Evolutionary conservation across 2,113 vertebrate species (phyloP).

Genomic region (Arothron firmamentum): DNA sequence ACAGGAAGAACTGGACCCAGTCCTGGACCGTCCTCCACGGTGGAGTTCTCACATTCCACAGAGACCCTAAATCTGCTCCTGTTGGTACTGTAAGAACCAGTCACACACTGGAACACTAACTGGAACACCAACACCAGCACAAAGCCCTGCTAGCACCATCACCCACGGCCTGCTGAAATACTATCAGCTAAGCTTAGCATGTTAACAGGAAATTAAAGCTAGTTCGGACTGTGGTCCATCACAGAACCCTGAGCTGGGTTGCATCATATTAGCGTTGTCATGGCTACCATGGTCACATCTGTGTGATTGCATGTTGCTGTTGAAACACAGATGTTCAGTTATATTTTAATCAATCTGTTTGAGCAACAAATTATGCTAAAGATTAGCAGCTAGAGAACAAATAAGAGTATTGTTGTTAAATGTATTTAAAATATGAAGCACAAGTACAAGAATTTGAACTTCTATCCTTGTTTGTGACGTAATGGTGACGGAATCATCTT

Average conservation of each 20-base stretch:
- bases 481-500: not conserved
- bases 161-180: not conserved
- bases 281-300: no score
- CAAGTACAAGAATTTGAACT: no score
- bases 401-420: no score
- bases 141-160: not conserved
- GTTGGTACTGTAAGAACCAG: constrained; percentile 37
- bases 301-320: no score
- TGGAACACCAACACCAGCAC: not conserved
- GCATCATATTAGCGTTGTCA: no score
- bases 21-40: constrained; percentile 67
- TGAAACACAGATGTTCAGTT: no score
- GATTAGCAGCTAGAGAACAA: no score
- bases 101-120: not conserved
- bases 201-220: not conserved
- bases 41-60: constrained; percentile 66
- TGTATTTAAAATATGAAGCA: no score
- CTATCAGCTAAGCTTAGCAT: not conserved
- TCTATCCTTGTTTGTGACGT: not conserved
- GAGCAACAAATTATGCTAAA: no score
- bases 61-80: constrained; percentile 53
- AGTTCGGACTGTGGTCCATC: no score
- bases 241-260: no score
- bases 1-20: constrained; percentile 69
- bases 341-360: no score